These are phyloP conservation scores for Callopanchax toddi DNA, from an alignment of 2,113 vertebrate genomes.

Conservation along the genomic window DNA sequence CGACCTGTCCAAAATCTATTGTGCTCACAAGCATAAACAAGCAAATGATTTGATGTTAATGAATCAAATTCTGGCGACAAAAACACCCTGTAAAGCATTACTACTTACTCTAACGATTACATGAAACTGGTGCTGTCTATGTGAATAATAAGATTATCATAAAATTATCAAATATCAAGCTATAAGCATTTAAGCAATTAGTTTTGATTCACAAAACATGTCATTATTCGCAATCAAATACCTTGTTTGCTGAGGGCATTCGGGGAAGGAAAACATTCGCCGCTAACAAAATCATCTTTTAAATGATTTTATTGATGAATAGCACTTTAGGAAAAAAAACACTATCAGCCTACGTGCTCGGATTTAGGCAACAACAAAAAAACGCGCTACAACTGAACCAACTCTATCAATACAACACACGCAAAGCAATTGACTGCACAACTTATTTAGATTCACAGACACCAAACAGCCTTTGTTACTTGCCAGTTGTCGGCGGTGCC, in stretches of 20 bases:
- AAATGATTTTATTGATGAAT: constrained; percentile 66
- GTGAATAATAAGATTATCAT: constrained; percentile 6
- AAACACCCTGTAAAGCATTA: constrained; percentile 20
- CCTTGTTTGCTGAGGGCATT: constrained; percentile 46
- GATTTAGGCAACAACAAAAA: constrained; percentile 45
- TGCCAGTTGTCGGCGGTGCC: constrained; percentile 76
- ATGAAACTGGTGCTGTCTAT: not conserved
- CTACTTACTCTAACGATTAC: constrained; percentile 7
- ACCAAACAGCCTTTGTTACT: constrained; percentile 80
- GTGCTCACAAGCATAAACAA: constrained; percentile 70
- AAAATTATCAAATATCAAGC: constrained; percentile 34
- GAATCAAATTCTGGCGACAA: constrained; percentile 31
- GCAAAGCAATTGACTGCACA: constrained; percentile 67
- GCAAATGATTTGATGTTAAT: constrained; percentile 43
- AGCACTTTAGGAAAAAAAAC: constrained; percentile 43
- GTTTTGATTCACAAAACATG: constrained; percentile 21
- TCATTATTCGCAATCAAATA: constrained; percentile 53
- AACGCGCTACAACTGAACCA: constrained; percentile 53
- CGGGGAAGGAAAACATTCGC: constrained; percentile 49
- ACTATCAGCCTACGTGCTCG: constrained; percentile 53
- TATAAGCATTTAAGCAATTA: constrained; percentile 31
- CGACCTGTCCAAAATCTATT: constrained; percentile 66
- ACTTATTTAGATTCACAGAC: constrained; percentile 74
- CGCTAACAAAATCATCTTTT: constrained; percentile 61
- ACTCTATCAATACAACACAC: constrained; percentile 50